These are phyloP conservation scores for Centroberyx gerrardi DNA, from an alignment of 2,797 vertebrate species.

Conservation along the genomic window DNA sequence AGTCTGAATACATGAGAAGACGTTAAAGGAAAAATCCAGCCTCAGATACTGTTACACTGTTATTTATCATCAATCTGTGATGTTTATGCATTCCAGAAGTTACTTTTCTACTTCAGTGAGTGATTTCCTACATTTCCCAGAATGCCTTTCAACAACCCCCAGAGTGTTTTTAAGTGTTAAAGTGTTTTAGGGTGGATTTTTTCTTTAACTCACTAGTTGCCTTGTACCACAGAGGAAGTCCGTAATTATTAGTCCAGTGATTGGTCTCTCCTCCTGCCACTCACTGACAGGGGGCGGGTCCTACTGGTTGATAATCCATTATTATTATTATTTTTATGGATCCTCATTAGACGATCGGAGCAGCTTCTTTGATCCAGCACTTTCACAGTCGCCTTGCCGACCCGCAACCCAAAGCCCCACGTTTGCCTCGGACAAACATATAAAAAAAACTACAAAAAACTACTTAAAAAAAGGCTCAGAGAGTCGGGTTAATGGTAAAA, in stretches of 20 bases:
- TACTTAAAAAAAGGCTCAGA: conserved; percentile 73
- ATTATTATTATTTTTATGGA: conserved; percentile 5
- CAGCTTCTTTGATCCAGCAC: conserved; percentile 67
- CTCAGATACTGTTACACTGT: not conserved
- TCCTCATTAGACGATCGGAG: conserved; percentile 41
- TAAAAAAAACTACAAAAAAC: conserved; percentile 63
- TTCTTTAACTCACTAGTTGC: conserved; percentile 35
- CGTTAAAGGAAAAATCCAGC: conserved; percentile 27
- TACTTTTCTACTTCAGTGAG: not conserved
- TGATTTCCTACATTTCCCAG: not conserved
- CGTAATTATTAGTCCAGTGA: conserved; percentile 25
- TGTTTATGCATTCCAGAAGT: not conserved
- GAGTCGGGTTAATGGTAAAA: conserved; percentile 58
- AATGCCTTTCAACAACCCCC: not conserved
- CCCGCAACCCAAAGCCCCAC: conserved; percentile 5
- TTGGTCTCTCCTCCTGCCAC: conserved; percentile 10
- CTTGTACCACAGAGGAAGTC: conserved; percentile 39
- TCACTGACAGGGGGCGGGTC: not conserved
- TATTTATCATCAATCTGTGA: not conserved
- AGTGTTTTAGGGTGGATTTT: conserved; percentile 30
- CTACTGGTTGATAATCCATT: not conserved
- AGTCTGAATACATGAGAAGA: conserved; percentile 43
- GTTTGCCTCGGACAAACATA: conserved; percentile 39
- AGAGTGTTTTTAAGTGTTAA: not conserved
- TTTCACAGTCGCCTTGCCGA: conserved; percentile 59